Percentiles rank a stretch among this genome's conserved stretches.
Conservation (phyloP, 2,797 vertebrate genomes). For the Malacoctenus gilli region DNA sequence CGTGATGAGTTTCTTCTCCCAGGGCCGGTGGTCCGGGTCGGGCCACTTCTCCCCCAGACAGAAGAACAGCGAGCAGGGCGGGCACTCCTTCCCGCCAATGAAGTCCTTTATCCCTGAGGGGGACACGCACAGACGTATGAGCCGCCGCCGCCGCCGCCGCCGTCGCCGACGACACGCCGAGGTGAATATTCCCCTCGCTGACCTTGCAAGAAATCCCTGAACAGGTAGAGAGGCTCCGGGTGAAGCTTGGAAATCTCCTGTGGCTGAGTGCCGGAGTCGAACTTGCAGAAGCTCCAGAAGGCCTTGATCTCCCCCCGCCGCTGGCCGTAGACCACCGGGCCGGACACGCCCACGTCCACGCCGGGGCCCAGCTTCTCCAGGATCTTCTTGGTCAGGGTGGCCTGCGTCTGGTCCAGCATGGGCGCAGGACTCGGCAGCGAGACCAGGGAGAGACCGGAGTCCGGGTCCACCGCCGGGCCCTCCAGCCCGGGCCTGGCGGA, state of each 20-base stretch:
- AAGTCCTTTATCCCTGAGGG: slow-evolving; percentile 81
- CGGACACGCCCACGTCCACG: slow-evolving; percentile 73
- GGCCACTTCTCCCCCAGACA: slow-evolving; percentile 90
- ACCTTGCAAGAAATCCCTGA: slow-evolving; percentile 83
- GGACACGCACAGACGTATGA: slow-evolving; percentile 6
- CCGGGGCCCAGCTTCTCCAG: slow-evolving; percentile 80
- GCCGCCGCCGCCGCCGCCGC: neutral
- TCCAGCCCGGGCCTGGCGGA: slow-evolving; percentile 54
- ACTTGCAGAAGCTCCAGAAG: slow-evolving; percentile 84
- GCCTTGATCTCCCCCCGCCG: slow-evolving; percentile 79
- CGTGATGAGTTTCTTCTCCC: slow-evolving; percentile 88
- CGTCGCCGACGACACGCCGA: neutral
- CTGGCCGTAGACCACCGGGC: slow-evolving; percentile 66
- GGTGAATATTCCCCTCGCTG: slow-evolving; percentile 1
- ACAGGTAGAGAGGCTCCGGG: slow-evolving; percentile 69
- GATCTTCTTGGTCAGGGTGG: slow-evolving; percentile 73
- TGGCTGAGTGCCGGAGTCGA: slow-evolving; percentile 61
- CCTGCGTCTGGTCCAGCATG: slow-evolving; percentile 77
- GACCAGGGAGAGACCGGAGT: slow-evolving; percentile 70
- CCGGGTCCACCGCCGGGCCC: slow-evolving; percentile 1
- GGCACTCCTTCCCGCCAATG: slow-evolving; percentile 61
- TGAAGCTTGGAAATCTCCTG: slow-evolving; percentile 79
- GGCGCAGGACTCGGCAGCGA: slow-evolving; percentile 73
- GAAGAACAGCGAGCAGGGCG: slow-evolving; percentile 84
- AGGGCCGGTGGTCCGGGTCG: slow-evolving; percentile 74